Evolutionary conservation across 2,888 invertebrate genomes (phyloP), one percentile per base, ranked within the genome.

Genomic region (Micropterix aruncella): DNA sequence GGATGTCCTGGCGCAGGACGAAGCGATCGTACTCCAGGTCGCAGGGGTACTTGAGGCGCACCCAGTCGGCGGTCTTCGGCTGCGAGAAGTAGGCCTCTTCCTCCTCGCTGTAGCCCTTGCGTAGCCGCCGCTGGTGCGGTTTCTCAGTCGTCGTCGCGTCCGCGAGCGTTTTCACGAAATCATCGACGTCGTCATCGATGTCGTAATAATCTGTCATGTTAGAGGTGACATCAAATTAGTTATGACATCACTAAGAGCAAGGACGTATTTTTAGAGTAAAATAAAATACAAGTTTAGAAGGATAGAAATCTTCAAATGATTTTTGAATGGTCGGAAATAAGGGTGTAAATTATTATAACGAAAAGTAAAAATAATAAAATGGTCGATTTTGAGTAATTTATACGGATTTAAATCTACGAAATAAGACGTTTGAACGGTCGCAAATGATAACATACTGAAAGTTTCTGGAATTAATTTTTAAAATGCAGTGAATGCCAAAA

Each of bases 21-120:
- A 80, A 89, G 2, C 89, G 64, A 27, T 74, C 76, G 46, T 80
- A 77, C 48, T 75, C 72, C 57, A 80, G 79, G 59, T 89, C 89
- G 60, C 89, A 89, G 2, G 86, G 77, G 52, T 75, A 73, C 14
- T 57, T 65, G 41, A 58, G 56, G 36, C 46, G 48, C 42, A 46
- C 52, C 48, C 53, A 59, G 47, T 58, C 51, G 41, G 56, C 58
- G 40, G 57, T 53, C n/a, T 57, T 55, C 46, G 58, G 56, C 18
- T 59, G 57, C 51, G 48, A 48, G 42, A 58, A 53, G 41, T 68
- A 63, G 50, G 70, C 62, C 17, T 64, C 64, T 38, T 67, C 63
- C 40, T 72, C 65, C 14, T 62, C 57, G 3, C 57, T 55, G 38
- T 56, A 52, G 49, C 63, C 55, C 57, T 62, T 53, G 18, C 60